Conservation (phyloP, 1,140 invertebrate genomes). For the Thaumatotibia leucotreta region DNA sequence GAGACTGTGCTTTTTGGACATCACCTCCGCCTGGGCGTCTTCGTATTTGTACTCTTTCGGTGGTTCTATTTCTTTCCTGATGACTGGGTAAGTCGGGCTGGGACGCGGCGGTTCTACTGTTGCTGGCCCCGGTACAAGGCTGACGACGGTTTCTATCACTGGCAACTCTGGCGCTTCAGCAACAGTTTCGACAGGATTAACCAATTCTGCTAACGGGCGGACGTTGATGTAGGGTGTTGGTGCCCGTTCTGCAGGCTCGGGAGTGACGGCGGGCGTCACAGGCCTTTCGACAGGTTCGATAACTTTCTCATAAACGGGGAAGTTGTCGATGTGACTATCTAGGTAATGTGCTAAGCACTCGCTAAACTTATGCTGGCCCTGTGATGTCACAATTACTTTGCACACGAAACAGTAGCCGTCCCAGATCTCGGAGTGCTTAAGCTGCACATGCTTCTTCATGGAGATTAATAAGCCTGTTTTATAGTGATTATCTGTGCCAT, state of each 20-base stretch:
- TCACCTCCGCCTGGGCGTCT: slow-evolving; percentile 46
- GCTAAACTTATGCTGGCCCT: slow-evolving; percentile 52
- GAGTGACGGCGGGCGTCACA: not conserved
- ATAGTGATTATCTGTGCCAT: slow-evolving; percentile 50
- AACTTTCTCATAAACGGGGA: slow-evolving; percentile 42
- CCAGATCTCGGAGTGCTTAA: slow-evolving; percentile 59
- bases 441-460: slow-evolving; percentile 62
- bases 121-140: slow-evolving; percentile 27
- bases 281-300: not conserved
- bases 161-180: slow-evolving; percentile 29
- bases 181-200: slow-evolving; percentile 14
- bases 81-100: slow-evolving; percentile 18
- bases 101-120: slow-evolving; percentile 16
- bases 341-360: slow-evolving; percentile 61
- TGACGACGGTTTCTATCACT: slow-evolving; percentile 56
- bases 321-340: slow-evolving; percentile 58
- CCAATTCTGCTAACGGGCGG: slow-evolving; percentile 50
- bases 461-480: slow-evolving; percentile 58
- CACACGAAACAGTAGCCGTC: slow-evolving; percentile 65
- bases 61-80: slow-evolving; percentile 2
- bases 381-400: slow-evolving; percentile 61
- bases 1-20: slow-evolving; percentile 50
- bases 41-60: slow-evolving; percentile 47
- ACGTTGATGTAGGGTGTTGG: slow-evolving; percentile 42
- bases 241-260: slow-evolving; percentile 3